These are phyloP conservation scores for Limnephilus rhombicus DNA, from an alignment of 2,888 invertebrate genomes.

Conservation along the genomic window DNA sequence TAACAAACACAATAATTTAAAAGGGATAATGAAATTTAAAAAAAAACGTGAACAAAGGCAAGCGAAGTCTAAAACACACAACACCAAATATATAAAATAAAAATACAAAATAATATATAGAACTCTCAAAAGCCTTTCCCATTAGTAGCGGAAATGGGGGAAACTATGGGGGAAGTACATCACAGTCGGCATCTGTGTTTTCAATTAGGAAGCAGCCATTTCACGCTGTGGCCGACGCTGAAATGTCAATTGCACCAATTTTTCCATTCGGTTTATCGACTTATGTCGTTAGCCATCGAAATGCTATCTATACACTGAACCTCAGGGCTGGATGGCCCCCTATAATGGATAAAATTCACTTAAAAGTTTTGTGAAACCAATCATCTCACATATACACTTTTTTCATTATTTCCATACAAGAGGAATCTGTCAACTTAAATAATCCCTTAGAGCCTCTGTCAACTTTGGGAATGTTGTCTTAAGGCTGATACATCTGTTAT, in stretches of 20 bases:
- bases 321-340: not conserved
- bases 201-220: not conserved
- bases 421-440: too few species aligned
- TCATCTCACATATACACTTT: too few species aligned
- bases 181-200: not conserved
- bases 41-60: not conserved
- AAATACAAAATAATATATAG: not conserved
- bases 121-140: not conserved
- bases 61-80: not conserved
- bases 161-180: not conserved
- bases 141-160: not conserved
- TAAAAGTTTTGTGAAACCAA: too few species aligned
- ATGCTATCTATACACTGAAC: not conserved
- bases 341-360: too few species aligned
- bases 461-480: too few species aligned
- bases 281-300: not conserved
- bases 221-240: not conserved
- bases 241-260: not conserved
- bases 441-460: too few species aligned
- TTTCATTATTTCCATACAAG: too few species aligned
- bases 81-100: not conserved
- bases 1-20: not conserved
- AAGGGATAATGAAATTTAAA: not conserved
- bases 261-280: not conserved
- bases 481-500: too few species aligned